Conservation (phyloP, 2,888 invertebrate genomes). For the Conchocele bisecta region DNA sequence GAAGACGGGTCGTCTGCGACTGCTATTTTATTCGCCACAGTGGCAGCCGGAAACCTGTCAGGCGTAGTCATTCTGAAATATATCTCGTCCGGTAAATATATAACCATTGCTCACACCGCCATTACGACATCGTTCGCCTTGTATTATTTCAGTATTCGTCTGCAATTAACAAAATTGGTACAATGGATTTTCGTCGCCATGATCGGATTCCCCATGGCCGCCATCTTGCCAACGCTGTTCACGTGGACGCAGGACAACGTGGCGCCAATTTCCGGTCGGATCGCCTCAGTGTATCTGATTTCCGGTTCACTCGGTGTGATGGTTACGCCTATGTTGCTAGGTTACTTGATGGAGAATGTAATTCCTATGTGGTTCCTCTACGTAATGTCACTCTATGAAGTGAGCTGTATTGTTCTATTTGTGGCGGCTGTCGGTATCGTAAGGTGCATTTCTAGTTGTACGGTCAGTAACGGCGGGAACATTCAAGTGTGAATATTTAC, state of each 20-base stretch:
- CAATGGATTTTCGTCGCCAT: conserved; percentile 47
- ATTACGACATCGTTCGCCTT: conserved; percentile 16
- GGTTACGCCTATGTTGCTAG: conserved; percentile 57
- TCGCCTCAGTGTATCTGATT: conserved; percentile 54
- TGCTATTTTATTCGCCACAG: conserved; percentile 31
- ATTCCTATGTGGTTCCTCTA: conserved; percentile 60
- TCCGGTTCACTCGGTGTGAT: conserved; percentile 48
- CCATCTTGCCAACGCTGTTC: conserved; percentile 52
- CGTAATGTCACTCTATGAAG: too few species aligned
- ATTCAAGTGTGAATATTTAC: too few species aligned
- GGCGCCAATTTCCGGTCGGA: conserved; percentile 49
- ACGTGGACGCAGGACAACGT: conserved; percentile 60
- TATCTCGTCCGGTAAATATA: conserved; percentile 34
- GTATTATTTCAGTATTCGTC: conserved; percentile 36
- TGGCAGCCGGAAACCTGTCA: conserved; percentile 36
- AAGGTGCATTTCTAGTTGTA: too few species aligned
- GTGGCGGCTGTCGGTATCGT: too few species aligned
- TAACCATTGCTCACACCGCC: conserved; percentile 19
- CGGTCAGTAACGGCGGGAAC: too few species aligned
- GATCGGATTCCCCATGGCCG: conserved; percentile 52
- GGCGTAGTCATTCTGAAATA: conserved; percentile 36
- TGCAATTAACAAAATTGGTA: conserved; percentile 16
- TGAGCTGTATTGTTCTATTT: too few species aligned
- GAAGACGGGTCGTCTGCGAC: conserved; percentile 23
- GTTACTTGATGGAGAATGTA: conserved; percentile 55